phyloP scores from a whole-genome alignment of 2,797 vertebrate genomes.

The Oceanodroma leucorhoa region DNA sequence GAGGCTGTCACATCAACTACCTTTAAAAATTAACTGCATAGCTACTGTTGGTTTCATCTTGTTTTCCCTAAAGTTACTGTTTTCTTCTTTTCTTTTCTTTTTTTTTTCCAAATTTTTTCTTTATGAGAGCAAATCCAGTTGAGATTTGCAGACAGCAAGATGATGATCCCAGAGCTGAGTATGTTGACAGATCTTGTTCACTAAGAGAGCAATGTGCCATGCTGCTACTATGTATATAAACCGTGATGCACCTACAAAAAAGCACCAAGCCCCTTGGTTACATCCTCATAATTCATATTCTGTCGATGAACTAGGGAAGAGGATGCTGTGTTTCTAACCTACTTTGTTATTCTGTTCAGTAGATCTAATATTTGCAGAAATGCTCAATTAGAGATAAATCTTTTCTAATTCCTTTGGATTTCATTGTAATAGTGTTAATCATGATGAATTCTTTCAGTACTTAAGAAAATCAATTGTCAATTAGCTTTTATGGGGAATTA shows the following conservation, averaged over 20 bases:
- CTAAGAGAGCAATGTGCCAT: accelerated
- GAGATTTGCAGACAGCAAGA: not conserved
- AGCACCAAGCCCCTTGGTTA: not conserved
- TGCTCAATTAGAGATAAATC: constrained; percentile 60
- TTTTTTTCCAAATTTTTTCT: not conserved
- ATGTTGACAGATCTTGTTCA: not conserved
- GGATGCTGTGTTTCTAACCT: constrained; percentile 1
- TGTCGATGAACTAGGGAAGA: not conserved
- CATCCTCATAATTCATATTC: not conserved
- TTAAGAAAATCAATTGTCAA: constrained; percentile 72
- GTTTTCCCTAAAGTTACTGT: not conserved
- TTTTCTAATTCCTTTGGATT: constrained; percentile 66
- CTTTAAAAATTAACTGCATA: not conserved
- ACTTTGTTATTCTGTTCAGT: constrained; percentile 35
- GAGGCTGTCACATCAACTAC: not conserved
- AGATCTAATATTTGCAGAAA: constrained; percentile 54
- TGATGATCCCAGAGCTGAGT: not conserved
- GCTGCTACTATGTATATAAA: not conserved
- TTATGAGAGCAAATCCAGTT: not conserved
- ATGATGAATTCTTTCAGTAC: constrained; percentile 66
- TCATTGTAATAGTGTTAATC: constrained; percentile 52
- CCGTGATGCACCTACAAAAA: not conserved
- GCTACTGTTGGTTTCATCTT: not conserved
- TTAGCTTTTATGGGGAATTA: constrained; percentile 71
- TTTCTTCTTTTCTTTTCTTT: not conserved